These are phyloP conservation scores for Drosophila kanekoi DNA, from an alignment of 2,888 invertebrate genomes.

Conservation along the genomic window DNA sequence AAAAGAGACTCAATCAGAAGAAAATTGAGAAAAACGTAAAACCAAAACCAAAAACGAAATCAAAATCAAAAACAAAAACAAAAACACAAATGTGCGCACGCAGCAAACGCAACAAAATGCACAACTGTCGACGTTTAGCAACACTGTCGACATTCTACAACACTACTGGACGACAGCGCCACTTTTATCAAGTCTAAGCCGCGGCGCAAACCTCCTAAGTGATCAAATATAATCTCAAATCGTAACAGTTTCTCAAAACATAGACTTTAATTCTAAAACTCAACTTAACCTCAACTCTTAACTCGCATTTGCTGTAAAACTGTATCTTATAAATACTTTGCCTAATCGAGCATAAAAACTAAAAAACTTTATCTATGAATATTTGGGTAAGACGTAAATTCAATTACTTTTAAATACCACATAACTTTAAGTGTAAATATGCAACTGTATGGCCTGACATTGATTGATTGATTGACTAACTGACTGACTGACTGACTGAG, in stretches of 20 bases:
- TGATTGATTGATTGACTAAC: neutral
- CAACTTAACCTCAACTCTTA: slow-evolving; percentile 23
- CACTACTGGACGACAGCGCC: slow-evolving; percentile 57
- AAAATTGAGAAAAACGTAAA: slow-evolving; percentile 6
- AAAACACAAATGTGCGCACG: slow-evolving; percentile 72
- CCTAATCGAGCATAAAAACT: slow-evolving; percentile 44
- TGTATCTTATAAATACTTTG: slow-evolving; percentile 40
- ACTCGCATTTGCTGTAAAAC: slow-evolving; percentile 35
- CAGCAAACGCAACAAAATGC: slow-evolving; percentile 78
- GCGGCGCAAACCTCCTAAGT: slow-evolving; percentile 21
- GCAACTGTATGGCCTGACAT: no score
- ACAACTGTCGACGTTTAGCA: slow-evolving; percentile 65
- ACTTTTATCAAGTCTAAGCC: slow-evolving; percentile 51
- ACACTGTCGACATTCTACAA: slow-evolving; percentile 62
- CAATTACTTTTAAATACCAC: neutral
- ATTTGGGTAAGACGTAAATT: slow-evolving; percentile 83
- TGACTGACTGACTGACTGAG: neutral
- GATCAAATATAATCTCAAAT: slow-evolving; percentile 34
- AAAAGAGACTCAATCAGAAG: slow-evolving; percentile 44
- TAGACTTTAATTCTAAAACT: slow-evolving; percentile 29
- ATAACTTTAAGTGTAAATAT: no score
- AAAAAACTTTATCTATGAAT: slow-evolving; percentile 83
- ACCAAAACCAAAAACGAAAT: slow-evolving; percentile 13
- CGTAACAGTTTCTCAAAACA: slow-evolving; percentile 27
- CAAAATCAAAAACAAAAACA: slow-evolving; percentile 32